Evolutionary conservation across 2,113 vertebrate genomes (phyloP).

Genomic region (Cariama cristata): DNA sequence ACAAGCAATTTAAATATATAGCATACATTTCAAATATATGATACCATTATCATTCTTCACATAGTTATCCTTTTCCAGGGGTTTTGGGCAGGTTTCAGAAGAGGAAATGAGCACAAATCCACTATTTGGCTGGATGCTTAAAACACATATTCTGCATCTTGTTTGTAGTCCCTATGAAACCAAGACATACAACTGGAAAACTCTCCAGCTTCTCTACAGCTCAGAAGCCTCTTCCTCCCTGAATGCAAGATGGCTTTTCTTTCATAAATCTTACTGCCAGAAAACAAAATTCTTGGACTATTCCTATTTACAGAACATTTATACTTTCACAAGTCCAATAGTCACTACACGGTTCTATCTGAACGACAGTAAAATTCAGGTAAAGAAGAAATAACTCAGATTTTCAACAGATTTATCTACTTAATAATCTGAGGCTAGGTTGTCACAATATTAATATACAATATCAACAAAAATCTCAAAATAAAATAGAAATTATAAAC

Average conservation of each 20-base stretch:
- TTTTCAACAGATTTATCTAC: background rate
- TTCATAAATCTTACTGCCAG: background rate
- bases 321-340: background rate
- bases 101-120: background rate
- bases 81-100: background rate
- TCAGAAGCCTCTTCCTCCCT: background rate
- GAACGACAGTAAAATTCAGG: background rate
- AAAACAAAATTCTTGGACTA: background rate
- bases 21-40: background rate
- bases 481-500: background rate
- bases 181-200: background rate
- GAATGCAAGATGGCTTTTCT: background rate
- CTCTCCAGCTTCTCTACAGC: background rate
- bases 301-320: background rate
- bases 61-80: background rate
- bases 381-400: background rate
- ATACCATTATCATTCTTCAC: background rate
- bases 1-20: background rate
- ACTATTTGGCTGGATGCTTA: background rate
- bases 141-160: background rate
- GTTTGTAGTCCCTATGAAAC: background rate
- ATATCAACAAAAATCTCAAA: background rate
- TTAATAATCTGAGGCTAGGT: background rate
- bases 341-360: background rate
- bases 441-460: background rate